phyloP scores from a whole-genome alignment of 2,888 invertebrate species.

The Eudemis profundana region DNA sequence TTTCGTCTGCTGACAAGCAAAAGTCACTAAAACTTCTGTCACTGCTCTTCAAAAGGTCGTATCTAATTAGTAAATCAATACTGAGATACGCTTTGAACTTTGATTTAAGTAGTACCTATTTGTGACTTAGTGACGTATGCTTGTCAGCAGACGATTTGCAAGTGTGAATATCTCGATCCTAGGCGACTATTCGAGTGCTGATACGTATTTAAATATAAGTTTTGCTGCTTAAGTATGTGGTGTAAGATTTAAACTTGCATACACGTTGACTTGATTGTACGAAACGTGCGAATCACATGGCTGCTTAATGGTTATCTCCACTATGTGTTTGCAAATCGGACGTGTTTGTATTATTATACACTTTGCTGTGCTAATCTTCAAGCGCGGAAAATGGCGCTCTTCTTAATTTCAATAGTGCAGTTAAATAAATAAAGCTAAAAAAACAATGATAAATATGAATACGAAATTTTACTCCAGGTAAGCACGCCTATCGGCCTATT shows the following conservation, averaged over 20 bases:
- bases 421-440: neutral
- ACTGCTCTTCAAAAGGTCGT: too few species aligned
- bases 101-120: too few species aligned
- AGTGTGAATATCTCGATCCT: conserved; percentile 23
- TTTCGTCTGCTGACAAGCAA: too few species aligned
- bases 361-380: conserved; percentile 18
- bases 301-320: conserved; percentile 23
- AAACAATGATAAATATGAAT: neutral
- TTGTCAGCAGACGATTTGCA: too few species aligned
- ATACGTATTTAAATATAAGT: neutral
- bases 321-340: conserved; percentile 19
- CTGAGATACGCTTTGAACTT: too few species aligned
- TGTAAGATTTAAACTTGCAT: neutral
- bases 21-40: too few species aligned
- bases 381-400: conserved; percentile 22
- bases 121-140: conserved; percentile 7
- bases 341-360: conserved; percentile 24
- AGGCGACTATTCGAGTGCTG: conserved; percentile 10
- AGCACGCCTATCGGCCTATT: too few species aligned
- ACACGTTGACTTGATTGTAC: neutral
- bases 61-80: too few species aligned
- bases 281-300: conserved; percentile 4
- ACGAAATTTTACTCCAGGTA: too few species aligned
- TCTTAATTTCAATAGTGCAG: neutral
- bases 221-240: neutral